phyloP scores from a whole-genome alignment of 92 coral and sea anemone species.

The Epizoanthus rinbou region DNA sequence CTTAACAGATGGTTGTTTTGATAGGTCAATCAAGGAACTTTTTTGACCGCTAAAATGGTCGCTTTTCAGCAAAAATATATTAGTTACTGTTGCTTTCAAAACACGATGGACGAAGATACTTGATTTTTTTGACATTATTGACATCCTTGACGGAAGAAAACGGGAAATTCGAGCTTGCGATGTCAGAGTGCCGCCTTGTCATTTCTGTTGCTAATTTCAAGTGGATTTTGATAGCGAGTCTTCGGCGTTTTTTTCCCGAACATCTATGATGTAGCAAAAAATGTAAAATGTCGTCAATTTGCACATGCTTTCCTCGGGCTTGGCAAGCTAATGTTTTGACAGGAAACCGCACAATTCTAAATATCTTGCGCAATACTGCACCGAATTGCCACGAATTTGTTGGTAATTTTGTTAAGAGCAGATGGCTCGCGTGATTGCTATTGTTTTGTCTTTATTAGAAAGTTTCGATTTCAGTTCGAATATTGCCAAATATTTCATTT shows the following conservation, averaged over 20 bases:
- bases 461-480: not conserved
- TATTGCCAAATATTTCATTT: conserved; percentile 22
- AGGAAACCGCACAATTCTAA: conserved; percentile 45
- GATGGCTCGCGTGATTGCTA: not conserved
- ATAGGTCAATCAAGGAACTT: conserved; percentile 37
- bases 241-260: not conserved
- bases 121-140: not conserved
- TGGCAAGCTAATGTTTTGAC: not conserved
- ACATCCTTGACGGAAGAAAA: not conserved
- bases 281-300: not conserved
- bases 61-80: not conserved
- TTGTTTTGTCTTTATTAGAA: not conserved
- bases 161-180: not conserved
- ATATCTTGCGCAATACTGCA: conserved; percentile 30
- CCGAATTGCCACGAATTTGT: not conserved
- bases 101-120: not conserved
- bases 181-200: not conserved
- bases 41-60: not conserved
- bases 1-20: conserved; percentile 47
- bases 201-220: not conserved
- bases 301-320: conserved; percentile 9
- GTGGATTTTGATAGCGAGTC: conserved; percentile 20
- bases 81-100: not conserved
- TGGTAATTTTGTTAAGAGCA: not conserved
- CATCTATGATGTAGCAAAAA: not conserved